These are phyloP conservation scores for Gadus chalcogrammus DNA, from an alignment of 2,113 vertebrate genomes.

Conservation along the genomic window DNA sequence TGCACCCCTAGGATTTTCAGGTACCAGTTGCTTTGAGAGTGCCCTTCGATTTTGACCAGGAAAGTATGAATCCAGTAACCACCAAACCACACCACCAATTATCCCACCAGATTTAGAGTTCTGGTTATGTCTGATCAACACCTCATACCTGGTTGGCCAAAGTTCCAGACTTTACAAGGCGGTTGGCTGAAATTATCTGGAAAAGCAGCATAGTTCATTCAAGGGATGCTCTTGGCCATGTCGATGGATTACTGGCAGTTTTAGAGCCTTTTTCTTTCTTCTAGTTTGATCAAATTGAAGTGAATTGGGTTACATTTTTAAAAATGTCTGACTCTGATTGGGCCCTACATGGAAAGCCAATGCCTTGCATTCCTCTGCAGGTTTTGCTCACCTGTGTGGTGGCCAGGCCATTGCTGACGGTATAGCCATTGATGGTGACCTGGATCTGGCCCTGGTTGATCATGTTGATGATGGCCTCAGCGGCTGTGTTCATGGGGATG, in stretches of 20 bases:
- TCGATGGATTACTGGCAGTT: too few relatives aligned
- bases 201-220: conserved; percentile 40
- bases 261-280: background rate
- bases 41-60: too few relatives aligned
- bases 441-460: conserved; percentile 98
- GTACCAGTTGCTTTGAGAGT: too few relatives aligned
- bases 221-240: background rate
- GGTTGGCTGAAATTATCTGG: conserved; percentile 48
- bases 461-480: conserved; percentile 98
- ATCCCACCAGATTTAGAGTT: background rate
- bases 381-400: conserved; percentile 87
- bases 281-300: background rate
- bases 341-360: background rate
- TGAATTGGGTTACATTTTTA: too few relatives aligned
- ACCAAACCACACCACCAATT: background rate
- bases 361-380: background rate
- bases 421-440: conserved; percentile 97
- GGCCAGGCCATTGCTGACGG: conserved; percentile 95
- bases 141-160: conserved; percentile 42
- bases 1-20: too few relatives aligned
- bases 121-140: conserved; percentile 11
- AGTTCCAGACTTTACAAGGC: conserved; percentile 46
- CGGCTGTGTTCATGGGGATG: conserved; percentile 98
- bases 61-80: too few relatives aligned
- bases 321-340: background rate